A percentile compares a stretch with the other conserved stretches of the same genome.
Conservation (phyloP, 2,888 invertebrate species). For the Athalia cordata region DNA sequence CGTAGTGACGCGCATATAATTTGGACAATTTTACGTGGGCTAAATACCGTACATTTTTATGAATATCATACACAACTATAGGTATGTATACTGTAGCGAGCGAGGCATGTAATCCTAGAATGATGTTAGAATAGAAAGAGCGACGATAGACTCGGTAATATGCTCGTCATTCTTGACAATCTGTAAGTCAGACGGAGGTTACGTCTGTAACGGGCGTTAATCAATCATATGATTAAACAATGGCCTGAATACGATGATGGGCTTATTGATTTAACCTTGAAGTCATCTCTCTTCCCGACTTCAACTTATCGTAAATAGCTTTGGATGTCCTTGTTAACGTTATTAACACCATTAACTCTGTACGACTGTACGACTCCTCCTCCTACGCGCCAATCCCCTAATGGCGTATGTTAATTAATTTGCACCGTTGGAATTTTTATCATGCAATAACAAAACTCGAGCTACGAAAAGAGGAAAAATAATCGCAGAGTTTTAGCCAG, state of each 20-base stretch:
- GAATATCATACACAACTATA: no score
- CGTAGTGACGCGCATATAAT: no score
- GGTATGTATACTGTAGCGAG: no score
- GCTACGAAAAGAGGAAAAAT: no score
- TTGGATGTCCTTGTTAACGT: slow-evolving; percentile 23
- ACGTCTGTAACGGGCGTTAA: slow-evolving; percentile 25
- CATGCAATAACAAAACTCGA: no score
- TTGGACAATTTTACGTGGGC: no score
- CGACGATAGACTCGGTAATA: slow-evolving; percentile 15
- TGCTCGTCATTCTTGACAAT: slow-evolving; percentile 35
- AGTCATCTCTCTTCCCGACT: slow-evolving; percentile 47
- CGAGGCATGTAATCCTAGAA: background rate
- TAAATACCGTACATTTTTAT: no score
- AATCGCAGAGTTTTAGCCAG: no score
- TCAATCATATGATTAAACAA: slow-evolving; percentile 56
- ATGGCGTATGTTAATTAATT: no score
- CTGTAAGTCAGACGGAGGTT: slow-evolving; percentile 33
- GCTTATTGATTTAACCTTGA: slow-evolving; percentile 55
- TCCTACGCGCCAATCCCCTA: background rate
- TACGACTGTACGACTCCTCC: background rate
- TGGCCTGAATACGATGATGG: slow-evolving; percentile 57
- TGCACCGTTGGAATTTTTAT: no score
- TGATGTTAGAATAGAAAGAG: slow-evolving; percentile 9
- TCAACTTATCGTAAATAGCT: slow-evolving; percentile 35
- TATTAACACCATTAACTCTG: background rate